Percentiles rank a stretch among this genome's conserved stretches.
Evolutionary conservation across 2,888 invertebrate genomes (phyloP).

Genomic region (Hedychridium roseum): DNA sequence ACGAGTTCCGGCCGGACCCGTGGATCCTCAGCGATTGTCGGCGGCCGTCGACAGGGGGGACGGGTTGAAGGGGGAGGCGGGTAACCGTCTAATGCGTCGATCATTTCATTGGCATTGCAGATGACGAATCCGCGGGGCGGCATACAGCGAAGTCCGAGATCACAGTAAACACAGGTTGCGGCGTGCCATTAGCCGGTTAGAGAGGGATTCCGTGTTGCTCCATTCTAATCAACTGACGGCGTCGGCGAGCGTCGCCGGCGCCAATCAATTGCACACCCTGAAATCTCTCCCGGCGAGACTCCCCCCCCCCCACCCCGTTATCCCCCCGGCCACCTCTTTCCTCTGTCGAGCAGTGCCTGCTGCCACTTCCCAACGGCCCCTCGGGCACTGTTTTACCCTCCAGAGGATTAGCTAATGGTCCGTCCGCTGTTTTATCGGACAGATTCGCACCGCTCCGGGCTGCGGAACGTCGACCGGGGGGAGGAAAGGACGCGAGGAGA

Average conservation of each 20-base stretch:
- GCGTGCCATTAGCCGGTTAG: slow-evolving; percentile 61
- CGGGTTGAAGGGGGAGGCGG: no score
- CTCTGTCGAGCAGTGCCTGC: slow-evolving; percentile 6
- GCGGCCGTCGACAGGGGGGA: no score
- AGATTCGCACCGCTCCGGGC: slow-evolving; percentile 53
- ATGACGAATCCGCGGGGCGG: slow-evolving; percentile 53
- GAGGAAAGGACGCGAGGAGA: slow-evolving; percentile 26
- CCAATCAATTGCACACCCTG: slow-evolving; percentile 59
- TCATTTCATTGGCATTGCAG: slow-evolving; percentile 60
- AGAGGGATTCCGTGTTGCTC: slow-evolving; percentile 63
- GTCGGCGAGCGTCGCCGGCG: slow-evolving; percentile 43
- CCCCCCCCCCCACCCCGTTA: slow-evolving; percentile 19
- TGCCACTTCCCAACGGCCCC: slow-evolving; percentile 16
- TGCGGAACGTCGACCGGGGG: slow-evolving; percentile 35
- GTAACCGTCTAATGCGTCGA: slow-evolving; percentile 12
- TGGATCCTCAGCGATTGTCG: no score
- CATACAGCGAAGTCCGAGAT: slow-evolving; percentile 56
- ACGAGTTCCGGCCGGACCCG: no score
- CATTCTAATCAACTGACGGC: slow-evolving; percentile 61
- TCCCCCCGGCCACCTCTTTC: slow-evolving; percentile 16
- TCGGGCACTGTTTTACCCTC: slow-evolving; percentile 52
- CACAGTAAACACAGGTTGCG: slow-evolving; percentile 62
- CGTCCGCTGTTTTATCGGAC: slow-evolving; percentile 58
- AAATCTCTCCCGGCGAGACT: slow-evolving; percentile 48
- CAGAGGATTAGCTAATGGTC: slow-evolving; percentile 60